phyloP scores from a whole-genome alignment of 2,113 vertebrate genomes.

The Cranoglanis bouderius region DNA sequence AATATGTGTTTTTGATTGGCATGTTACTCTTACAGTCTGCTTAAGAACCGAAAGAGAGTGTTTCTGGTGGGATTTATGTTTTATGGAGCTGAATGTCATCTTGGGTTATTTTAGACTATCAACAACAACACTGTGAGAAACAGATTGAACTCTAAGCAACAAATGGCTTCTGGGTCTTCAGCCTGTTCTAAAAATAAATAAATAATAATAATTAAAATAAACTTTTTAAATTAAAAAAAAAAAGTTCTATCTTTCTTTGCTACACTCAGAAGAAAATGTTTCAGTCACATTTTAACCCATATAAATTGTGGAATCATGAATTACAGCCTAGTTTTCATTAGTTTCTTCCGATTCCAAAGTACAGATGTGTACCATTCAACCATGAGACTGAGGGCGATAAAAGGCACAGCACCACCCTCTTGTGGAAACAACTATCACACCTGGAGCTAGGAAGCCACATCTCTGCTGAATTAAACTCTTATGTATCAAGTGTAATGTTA shows the following conservation, averaged over 20 bases:
- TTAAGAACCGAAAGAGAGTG: not conserved
- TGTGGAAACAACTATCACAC: constrained; percentile 33
- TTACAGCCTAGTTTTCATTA: not conserved
- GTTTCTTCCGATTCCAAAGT: not conserved
- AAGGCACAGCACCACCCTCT: constrained; percentile 47
- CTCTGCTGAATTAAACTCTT: not conserved
- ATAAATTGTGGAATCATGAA: not conserved
- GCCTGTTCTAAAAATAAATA: not conserved
- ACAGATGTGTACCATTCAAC: not conserved
- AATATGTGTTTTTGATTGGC: not conserved
- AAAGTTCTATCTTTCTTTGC: not conserved
- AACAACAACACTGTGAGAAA: not conserved
- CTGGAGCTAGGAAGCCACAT: not conserved
- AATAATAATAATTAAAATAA: too few relatives aligned
- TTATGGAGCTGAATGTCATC: too few relatives aligned
- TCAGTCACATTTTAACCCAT: not conserved
- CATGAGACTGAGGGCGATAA: not conserved
- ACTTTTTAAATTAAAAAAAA: too few relatives aligned
- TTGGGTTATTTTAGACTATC: not conserved
- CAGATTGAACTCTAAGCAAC: not conserved
- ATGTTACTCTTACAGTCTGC: not conserved
- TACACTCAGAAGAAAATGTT: not conserved
- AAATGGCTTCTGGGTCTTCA: not conserved
- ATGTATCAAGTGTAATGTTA: not conserved
- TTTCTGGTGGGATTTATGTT: not conserved